Conservation (phyloP, 35 echinoderm and acorn worm genomes). For the Amphiura filiformis region DNA sequence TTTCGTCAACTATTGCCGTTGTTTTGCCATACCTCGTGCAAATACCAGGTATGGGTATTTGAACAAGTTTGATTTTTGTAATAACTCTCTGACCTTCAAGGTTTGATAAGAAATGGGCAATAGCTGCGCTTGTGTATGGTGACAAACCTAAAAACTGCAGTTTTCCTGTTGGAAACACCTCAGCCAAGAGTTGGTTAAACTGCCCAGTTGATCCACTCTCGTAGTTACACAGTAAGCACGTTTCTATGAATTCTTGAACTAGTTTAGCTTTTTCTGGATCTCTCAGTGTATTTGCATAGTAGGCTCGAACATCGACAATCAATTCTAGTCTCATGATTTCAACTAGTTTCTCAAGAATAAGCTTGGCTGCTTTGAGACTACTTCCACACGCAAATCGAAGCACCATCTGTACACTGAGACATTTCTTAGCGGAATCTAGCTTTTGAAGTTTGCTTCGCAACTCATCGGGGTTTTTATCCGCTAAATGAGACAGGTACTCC, state of each 20-base stretch:
- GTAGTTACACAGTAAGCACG: not conserved
- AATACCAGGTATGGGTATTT: too few species aligned
- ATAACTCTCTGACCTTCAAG: too few species aligned
- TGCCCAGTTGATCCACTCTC: not conserved
- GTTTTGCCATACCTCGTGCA: too few species aligned
- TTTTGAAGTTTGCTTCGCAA: not conserved
- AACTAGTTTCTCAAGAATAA: not conserved
- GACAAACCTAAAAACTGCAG: not conserved
- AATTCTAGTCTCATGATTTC: not conserved
- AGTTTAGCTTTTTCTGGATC: not conserved
- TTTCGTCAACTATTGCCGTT: too few species aligned
- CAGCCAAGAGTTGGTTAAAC: not conserved
- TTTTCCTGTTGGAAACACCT: not conserved
- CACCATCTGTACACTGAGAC: not conserved
- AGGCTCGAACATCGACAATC: not conserved
- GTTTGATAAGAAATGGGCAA: too few species aligned
- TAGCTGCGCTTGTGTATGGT: not conserved
- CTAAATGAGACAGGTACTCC: not conserved
- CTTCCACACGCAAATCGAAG: not conserved
- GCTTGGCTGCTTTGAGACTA: not conserved
- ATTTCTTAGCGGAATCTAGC: not conserved
- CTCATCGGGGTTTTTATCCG: not conserved
- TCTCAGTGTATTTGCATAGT: not conserved
- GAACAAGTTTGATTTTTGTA: too few species aligned
- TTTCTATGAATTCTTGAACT: not conserved